Evolutionary conservation across 2,888 invertebrate species (phyloP).

Genomic region (Terebella lapidaria): DNA sequence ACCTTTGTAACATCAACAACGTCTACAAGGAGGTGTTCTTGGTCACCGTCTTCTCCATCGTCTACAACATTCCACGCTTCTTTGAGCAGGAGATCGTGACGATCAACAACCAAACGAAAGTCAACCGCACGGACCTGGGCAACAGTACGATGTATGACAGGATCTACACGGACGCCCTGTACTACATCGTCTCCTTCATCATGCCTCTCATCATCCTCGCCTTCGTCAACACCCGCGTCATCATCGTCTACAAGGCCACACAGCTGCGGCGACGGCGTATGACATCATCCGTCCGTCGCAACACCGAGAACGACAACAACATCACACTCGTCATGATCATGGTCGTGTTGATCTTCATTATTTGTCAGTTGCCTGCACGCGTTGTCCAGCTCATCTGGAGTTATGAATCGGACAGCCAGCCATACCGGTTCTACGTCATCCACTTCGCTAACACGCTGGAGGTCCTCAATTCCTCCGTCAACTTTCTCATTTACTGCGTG

Average conservation of each 20-base stretch:
- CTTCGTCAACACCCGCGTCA: slow-evolving; percentile 23
- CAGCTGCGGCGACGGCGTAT: slow-evolving; percentile 14
- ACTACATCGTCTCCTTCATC: slow-evolving; percentile 24
- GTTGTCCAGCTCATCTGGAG: slow-evolving; percentile 17
- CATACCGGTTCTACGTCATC: slow-evolving; percentile 22
- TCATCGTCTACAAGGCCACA: slow-evolving; percentile 23
- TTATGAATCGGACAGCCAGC: slow-evolving; percentile 17
- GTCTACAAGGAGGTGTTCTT: slow-evolving; percentile 22
- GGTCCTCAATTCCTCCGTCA: slow-evolving; percentile 26
- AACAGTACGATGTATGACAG: slow-evolving; percentile 14
- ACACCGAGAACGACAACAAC: slow-evolving; percentile 23
- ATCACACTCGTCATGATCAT: slow-evolving; percentile 29
- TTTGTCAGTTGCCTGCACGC: slow-evolving; percentile 26
- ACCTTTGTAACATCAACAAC: slow-evolving; percentile 22
- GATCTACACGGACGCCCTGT: slow-evolving; percentile 23
- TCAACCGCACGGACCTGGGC: slow-evolving; percentile 19
- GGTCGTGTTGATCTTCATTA: slow-evolving; percentile 26
- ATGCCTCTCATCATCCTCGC: slow-evolving; percentile 24
- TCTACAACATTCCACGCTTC: slow-evolving; percentile 25
- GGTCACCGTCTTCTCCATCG: slow-evolving; percentile 20
- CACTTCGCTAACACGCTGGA: slow-evolving; percentile 26
- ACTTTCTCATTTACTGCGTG: slow-evolving; percentile 25
- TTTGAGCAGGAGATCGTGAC: slow-evolving; percentile 19
- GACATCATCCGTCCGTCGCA: not conserved
- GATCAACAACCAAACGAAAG: not conserved